Evolutionary conservation across 2,888 invertebrate genomes (phyloP).

Genomic region (Endomychus coccineus): DNA sequence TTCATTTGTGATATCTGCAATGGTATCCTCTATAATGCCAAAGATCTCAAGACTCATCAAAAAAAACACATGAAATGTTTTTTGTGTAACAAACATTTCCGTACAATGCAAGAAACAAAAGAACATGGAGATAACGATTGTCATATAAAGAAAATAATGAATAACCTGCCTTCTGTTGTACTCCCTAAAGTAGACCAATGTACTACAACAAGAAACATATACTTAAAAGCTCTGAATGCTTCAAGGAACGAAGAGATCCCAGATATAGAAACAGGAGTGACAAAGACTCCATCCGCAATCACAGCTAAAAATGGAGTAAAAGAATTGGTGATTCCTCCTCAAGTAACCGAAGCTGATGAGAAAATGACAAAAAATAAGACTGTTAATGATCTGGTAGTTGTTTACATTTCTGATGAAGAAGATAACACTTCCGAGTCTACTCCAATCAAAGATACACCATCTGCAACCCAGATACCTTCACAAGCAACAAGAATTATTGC

Average conservation of each 20-base stretch:
- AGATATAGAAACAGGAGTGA: too few relatives aligned
- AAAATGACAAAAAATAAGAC: too few relatives aligned
- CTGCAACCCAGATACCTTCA: too few relatives aligned
- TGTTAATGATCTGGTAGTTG: constrained; percentile 1
- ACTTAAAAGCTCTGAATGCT: too few relatives aligned
- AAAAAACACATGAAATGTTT: constrained; percentile 25
- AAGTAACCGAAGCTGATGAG: constrained; percentile 1
- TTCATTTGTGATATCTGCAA: constrained; percentile 26
- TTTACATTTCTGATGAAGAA: constrained; percentile 14
- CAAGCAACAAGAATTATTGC: too few relatives aligned
- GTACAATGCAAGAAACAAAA: constrained; percentile 18
- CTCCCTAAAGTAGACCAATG: too few relatives aligned
- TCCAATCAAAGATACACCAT: too few relatives aligned
- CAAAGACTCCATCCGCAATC: too few relatives aligned
- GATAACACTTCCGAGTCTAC: too few relatives aligned
- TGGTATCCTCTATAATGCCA: constrained; percentile 18
- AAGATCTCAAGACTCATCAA: constrained; percentile 23
- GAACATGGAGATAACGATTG: constrained; percentile 24
- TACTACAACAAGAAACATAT: too few relatives aligned
- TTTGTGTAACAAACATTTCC: constrained; percentile 26
- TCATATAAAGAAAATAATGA: constrained; percentile 21
- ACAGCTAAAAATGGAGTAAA: too few relatives aligned
- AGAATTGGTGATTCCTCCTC: neutral
- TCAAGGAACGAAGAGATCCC: too few relatives aligned
- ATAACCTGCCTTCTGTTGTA: constrained; percentile 19